phyloP scores from a whole-genome alignment of 2,888 invertebrate species.

The Periphyllus acericola region DNA sequence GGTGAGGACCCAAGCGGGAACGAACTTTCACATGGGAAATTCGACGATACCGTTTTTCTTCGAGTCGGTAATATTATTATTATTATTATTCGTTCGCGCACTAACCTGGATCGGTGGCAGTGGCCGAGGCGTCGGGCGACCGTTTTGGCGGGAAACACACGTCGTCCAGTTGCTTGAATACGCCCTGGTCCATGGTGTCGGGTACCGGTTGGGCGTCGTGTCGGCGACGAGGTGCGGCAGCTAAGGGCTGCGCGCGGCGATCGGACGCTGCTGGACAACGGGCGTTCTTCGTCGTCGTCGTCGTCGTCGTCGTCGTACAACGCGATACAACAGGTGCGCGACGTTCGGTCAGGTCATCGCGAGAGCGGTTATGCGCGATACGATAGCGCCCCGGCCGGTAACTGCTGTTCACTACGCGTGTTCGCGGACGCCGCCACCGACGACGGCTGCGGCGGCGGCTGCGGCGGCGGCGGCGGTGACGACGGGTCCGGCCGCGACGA shows the following conservation, averaged over 20 bases:
- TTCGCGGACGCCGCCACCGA: conserved; percentile 39
- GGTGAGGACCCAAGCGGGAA: too few species aligned
- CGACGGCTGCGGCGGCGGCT: background rate
- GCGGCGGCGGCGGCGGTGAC: background rate
- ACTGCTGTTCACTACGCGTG: conserved; percentile 44
- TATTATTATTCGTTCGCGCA: background rate
- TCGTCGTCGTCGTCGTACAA: conserved; percentile 11
- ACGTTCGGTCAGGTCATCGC: conserved; percentile 58
- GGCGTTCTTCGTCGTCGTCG: background rate
- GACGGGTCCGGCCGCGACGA: conserved; percentile 12
- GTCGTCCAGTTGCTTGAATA: conserved; percentile 57
- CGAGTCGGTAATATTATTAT: background rate
- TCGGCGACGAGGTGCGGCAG: background rate
- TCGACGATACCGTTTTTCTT: background rate
- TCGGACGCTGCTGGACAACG: background rate
- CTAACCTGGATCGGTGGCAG: conserved; percentile 43
- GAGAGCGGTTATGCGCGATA: conserved; percentile 46
- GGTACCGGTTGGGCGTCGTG: background rate
- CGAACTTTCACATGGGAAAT: too few species aligned
- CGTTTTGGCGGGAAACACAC: conserved; percentile 38
- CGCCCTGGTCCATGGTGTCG: conserved; percentile 51
- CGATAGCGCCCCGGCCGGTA: conserved; percentile 59
- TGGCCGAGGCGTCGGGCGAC: conserved; percentile 21
- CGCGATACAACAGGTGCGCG: conserved; percentile 24
- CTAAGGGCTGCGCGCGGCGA: background rate